Evolutionary conservation across 1,140 invertebrate genomes (phyloP).

Genomic region (Cylas formicarius): DNA sequence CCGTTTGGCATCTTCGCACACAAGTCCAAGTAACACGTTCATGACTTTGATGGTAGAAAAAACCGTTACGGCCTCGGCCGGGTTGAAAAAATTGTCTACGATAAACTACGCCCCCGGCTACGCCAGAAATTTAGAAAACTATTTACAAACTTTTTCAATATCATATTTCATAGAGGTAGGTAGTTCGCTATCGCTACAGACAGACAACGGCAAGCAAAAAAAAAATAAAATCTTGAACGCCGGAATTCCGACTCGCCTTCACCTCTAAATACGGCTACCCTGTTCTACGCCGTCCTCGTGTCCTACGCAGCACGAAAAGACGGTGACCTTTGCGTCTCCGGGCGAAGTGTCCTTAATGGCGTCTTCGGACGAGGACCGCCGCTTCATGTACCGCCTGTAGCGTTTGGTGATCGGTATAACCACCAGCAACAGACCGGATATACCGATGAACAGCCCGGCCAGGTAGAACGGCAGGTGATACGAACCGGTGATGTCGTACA

Average conservation of each 20-base stretch:
- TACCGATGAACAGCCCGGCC: conserved; percentile 74
- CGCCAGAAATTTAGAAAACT: too few species aligned
- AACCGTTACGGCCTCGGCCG: too few species aligned
- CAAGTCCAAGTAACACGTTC: too few species aligned
- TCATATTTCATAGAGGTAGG: conserved; percentile 12
- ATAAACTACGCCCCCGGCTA: too few species aligned
- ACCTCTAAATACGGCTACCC: not conserved
- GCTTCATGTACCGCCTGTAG: conserved; percentile 37
- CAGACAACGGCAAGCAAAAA: not conserved
- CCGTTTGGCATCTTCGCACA: too few species aligned
- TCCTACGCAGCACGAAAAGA: not conserved
- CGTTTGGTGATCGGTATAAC: conserved; percentile 52
- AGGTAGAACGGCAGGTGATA: conserved; percentile 83
- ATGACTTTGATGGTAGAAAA: too few species aligned
- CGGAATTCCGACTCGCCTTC: not conserved
- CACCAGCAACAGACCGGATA: conserved; percentile 75
- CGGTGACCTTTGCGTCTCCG: conserved; percentile 25
- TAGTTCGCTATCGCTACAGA: conserved; percentile 4
- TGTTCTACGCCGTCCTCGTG: not conserved
- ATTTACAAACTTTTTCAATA: too few species aligned
- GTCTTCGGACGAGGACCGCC: conserved; percentile 22
- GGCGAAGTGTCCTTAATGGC: conserved; percentile 17
- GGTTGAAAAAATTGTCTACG: too few species aligned
- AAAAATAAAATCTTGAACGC: not conserved
- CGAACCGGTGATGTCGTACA: conserved; percentile 68